Evolutionary conservation across 2,797 vertebrate genomes (phyloP), one percentile per base, ranked within the genome.

Genomic region (Caiman crocodilus): DNA sequence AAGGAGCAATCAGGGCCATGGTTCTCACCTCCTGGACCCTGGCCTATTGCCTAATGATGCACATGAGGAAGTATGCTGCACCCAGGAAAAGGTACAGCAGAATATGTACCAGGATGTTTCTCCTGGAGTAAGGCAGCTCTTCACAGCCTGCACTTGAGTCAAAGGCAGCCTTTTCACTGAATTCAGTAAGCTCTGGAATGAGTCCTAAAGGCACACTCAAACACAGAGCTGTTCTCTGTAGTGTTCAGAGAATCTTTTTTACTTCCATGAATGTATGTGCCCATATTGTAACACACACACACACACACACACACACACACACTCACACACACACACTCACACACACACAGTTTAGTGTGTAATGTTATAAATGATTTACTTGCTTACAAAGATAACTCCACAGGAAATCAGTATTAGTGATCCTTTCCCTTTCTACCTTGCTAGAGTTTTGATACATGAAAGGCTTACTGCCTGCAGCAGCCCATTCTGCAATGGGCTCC

Each of bases 331-430:
- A 7, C 21, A 0, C 74, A 63, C n/a, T n/a, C n/a, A n/a, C n/a
- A n/a, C n/a, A n/a, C n/a, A n/a, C n/a, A n/a, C 59, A 90, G 56
- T 78, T 84, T 0, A 2, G 23, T 76, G 85, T 26, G 65, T 75
- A 93, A 93, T 32, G 77, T 35, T 94, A 30, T 84, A 75, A 28
- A 82, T 79, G 76, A 91, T 76, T 50, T 90, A 73, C 82, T 84
- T 73, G 64, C 5, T 58, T 91, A 78, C 63, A n/a, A 42, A 75
- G n/a, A 80, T 18, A 15, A 77, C 21, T 81, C 76, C 71, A 59
- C 10, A 60, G 76, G 60, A 79, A 92, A 71, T 57, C 64, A 88
- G 90, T 92, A 91, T 81, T 64, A 86, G 25, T 84, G 92, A 87
- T 90, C 63, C 63, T 58, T 88, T 56, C 63, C 64, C 79, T 90